These are phyloP conservation scores for Andrena cerasifolii DNA, from an alignment of 1,140 invertebrate species.

Conservation along the genomic window DNA sequence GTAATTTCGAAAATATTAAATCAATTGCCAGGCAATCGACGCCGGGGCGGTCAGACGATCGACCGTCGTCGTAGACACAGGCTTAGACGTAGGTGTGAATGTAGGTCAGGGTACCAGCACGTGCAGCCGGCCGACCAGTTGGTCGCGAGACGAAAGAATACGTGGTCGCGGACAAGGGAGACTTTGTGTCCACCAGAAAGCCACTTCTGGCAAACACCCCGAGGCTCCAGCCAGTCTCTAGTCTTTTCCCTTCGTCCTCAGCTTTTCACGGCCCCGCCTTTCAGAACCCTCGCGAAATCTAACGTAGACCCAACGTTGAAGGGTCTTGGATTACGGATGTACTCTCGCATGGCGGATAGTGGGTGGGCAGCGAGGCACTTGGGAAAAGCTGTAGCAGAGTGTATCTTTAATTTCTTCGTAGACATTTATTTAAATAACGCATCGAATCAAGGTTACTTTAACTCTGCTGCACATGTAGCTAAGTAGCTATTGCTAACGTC, in stretches of 20 bases:
- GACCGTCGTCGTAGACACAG: slow-evolving; percentile 64
- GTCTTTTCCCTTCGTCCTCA: slow-evolving; percentile 22
- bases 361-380: no score
- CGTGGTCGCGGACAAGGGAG: neutral
- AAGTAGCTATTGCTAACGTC: no score
- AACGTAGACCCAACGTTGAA: neutral
- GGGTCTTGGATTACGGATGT: neutral
- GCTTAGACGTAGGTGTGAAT: slow-evolving; percentile 70
- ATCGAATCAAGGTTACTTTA: no score
- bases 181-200: slow-evolving; percentile 2
- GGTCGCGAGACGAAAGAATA: slow-evolving; percentile 43
- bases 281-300: slow-evolving; percentile 8
- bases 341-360: no score
- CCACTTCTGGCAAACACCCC: slow-evolving; percentile 17
- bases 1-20: slow-evolving; percentile 68
- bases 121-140: slow-evolving; percentile 42
- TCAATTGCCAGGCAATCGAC: slow-evolving; percentile 63
- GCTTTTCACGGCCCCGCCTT: neutral
- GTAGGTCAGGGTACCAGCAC: slow-evolving; percentile 75
- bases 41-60: slow-evolving; percentile 60
- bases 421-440: no score
- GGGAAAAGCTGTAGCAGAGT: no score
- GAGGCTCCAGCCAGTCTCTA: neutral
- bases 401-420: no score
- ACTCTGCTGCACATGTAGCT: no score